A percentile compares a stretch with the other conserved stretches of the same genome.
Evolutionary conservation across 2,888 invertebrate genomes (phyloP).

Genomic region (Trichacis sp.): DNA sequence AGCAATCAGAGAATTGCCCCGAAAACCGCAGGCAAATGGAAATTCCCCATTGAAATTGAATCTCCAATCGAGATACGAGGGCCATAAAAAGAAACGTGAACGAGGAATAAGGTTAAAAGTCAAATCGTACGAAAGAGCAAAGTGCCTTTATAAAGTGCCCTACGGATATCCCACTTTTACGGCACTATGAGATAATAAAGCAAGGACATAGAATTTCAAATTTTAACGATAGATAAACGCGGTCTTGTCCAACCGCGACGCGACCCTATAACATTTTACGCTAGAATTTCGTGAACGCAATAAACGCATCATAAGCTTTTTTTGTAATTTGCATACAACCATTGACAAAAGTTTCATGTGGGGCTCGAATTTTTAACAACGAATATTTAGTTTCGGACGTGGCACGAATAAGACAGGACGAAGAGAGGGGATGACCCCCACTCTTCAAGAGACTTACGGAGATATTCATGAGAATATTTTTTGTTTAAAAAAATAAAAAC

Average conservation of each 20-base stretch:
- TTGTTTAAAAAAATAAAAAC: too few species aligned
- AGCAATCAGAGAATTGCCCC: not conserved
- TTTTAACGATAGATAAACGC: conserved; percentile 17
- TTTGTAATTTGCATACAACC: conserved; percentile 4
- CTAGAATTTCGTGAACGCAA: not conserved
- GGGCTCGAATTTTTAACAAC: too few species aligned
- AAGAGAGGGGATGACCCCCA: too few species aligned
- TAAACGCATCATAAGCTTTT: not conserved
- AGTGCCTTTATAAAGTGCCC: conserved; percentile 24
- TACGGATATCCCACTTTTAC: conserved; percentile 20
- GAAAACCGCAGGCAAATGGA: conserved; percentile 12
- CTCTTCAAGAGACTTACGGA: too few species aligned
- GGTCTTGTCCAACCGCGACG: not conserved
- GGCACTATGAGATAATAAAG: conserved; percentile 17
- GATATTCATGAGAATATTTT: too few species aligned
- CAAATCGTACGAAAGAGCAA: conserved; percentile 24
- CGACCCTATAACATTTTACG: conserved; percentile 9
- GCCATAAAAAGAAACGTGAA: conserved; percentile 27
- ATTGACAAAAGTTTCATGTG: too few species aligned
- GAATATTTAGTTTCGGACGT: too few species aligned
- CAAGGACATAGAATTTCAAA: conserved; percentile 11
- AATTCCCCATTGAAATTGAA: conserved; percentile 24
- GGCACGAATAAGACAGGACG: too few species aligned
- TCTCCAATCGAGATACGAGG: conserved; percentile 15
- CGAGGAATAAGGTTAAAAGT: conserved; percentile 30